Evolutionary conservation across 2,888 invertebrate species (phyloP).

Genomic region (Spilosoma lubricipeda): DNA sequence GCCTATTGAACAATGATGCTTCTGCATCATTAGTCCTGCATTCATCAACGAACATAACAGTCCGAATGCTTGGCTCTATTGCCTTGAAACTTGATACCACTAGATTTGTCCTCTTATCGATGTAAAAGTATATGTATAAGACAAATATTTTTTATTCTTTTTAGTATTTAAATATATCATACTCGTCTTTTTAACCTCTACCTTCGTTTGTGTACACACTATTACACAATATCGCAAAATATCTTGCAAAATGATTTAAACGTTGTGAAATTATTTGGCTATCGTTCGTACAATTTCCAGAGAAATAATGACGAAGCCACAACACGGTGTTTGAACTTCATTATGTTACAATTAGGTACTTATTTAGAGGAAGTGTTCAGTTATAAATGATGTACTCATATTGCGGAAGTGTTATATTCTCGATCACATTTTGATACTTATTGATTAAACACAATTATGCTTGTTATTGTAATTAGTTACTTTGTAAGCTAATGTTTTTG

Average conservation of each 20-base stretch:
- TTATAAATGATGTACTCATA: constrained; percentile 10
- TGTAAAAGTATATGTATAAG: no score
- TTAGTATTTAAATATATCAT: no score
- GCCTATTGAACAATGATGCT: no score
- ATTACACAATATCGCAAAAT: constrained; percentile 3
- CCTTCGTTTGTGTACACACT: neutral
- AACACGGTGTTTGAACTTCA: neutral
- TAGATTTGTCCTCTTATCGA: no score
- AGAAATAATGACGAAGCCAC: neutral
- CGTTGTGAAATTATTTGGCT: constrained; percentile 9
- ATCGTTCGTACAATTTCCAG: neutral
- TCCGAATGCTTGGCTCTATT: no score
- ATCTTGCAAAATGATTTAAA: constrained; percentile 12
- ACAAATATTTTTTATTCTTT: no score
- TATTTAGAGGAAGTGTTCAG: constrained; percentile 4
- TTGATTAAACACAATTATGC: constrained; percentile 2
- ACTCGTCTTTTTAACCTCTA: no score
- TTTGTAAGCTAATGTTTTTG: neutral
- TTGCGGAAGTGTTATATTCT: constrained; percentile 6
- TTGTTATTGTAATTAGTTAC: constrained; percentile 6
- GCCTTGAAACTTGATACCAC: no score
- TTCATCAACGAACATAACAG: no score
- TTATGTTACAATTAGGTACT: constrained; percentile 8
- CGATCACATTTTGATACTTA: constrained; percentile 5
- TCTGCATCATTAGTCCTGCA: no score